These are phyloP conservation scores for Tadarida brasiliensis DNA, from an alignment of 2,797 vertebrate species.

Conservation along the genomic window DNA sequence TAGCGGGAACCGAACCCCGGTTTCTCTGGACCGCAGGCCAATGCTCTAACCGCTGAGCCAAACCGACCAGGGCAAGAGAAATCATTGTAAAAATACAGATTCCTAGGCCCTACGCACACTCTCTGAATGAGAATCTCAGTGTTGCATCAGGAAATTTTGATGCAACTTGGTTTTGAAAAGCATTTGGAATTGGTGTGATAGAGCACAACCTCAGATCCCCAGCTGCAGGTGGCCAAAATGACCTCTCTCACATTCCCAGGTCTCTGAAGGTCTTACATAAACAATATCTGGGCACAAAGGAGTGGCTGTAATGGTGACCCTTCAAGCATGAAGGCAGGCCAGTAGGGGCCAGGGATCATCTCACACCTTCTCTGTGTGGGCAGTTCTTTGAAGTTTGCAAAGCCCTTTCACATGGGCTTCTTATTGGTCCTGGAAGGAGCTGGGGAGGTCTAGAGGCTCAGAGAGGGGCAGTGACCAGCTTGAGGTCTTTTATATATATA, in stretches of 20 bases:
- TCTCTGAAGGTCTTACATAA: not conserved
- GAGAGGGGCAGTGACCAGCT: no score
- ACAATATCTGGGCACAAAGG: not conserved
- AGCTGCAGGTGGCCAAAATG: not conserved
- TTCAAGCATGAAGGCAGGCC: not conserved
- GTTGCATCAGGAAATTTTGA: not conserved
- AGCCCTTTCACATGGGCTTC: not conserved
- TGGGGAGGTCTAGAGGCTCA: not conserved
- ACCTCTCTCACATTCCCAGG: not conserved
- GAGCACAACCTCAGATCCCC: not conserved
- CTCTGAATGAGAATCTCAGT: constrained; percentile 8
- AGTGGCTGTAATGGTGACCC: not conserved
- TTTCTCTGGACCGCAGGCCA: no score
- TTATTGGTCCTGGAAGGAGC: not conserved
- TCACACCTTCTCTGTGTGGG: not conserved
- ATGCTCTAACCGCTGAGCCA: no score
- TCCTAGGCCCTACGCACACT: not conserved
- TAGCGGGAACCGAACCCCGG: no score
- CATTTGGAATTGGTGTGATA: not conserved
- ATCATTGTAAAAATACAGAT: not conserved
- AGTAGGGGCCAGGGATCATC: not conserved
- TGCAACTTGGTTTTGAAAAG: not conserved
- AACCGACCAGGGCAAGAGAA: no score
- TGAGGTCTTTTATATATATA: no score
- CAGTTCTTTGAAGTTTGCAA: not conserved